phyloP scores from a whole-genome alignment of 1,140 invertebrate species.

The Melanaphis sacchari region DNA sequence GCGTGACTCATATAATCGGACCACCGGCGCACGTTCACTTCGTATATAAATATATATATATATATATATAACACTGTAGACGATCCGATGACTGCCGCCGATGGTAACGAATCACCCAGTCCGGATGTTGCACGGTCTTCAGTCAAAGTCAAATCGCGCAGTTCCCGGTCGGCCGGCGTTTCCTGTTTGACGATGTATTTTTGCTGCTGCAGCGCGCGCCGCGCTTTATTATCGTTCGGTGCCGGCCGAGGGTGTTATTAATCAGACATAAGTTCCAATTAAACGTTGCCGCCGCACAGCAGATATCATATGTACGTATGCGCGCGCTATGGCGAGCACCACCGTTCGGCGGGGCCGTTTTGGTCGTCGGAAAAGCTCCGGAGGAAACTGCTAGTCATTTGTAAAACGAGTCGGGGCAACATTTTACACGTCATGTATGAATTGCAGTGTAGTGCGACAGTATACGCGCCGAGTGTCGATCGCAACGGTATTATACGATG shows the following conservation, averaged over 20 bases:
- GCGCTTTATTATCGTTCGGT: background rate
- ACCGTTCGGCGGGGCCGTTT: background rate
- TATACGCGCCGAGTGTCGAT: too few relatives aligned
- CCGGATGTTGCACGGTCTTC: conserved; percentile 56
- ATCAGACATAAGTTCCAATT: conserved; percentile 13
- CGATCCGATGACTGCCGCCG: background rate
- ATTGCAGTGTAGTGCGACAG: background rate
- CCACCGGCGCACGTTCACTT: conserved; percentile 19
- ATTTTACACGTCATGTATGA: background rate
- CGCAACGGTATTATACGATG: background rate
- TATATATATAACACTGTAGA: background rate
- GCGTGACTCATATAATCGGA: conserved; percentile 44
- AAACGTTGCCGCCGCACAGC: background rate
- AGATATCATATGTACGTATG: background rate
- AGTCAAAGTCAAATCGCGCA: conserved; percentile 53
- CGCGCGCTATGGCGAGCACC: background rate
- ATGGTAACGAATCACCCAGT: conserved; percentile 27
- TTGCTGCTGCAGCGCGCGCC: background rate
- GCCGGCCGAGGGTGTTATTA: conserved; percentile 28
- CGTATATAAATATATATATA: background rate
- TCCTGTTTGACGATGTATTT: background rate
- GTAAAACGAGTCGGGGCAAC: background rate
- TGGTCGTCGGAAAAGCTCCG: background rate
- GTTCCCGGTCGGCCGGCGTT: background rate
- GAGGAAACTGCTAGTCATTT: conserved; percentile 31